A percentile compares a stretch with the other conserved stretches of the same genome.
phyloP scores from a whole-genome alignment of 2,797 vertebrate genomes.

The Acestrorhynchus altus region DNA sequence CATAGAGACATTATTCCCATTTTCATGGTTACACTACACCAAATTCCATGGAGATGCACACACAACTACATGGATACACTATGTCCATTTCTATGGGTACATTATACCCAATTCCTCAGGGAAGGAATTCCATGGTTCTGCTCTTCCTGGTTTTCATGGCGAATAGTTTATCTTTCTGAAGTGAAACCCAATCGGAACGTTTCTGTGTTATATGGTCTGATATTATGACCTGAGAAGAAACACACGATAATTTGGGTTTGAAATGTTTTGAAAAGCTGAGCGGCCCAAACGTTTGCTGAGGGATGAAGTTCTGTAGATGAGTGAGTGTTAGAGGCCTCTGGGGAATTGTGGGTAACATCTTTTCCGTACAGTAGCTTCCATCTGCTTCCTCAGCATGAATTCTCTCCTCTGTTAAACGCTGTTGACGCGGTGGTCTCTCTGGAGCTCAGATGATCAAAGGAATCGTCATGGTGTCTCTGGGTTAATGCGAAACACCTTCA shows the following conservation, averaged over 20 bases:
- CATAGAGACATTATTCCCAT: neutral
- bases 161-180: no score
- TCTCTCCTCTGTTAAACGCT: conserved; percentile 2
- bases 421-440: conserved; percentile 38
- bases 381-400: conserved; percentile 43
- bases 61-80: neutral
- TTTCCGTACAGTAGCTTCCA: conserved; percentile 44
- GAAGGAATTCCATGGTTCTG: neutral
- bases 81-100: neutral
- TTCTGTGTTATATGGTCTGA: neutral
- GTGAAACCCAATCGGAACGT: no score
- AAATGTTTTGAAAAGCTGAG: neutral
- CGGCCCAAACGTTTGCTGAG: neutral
- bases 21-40: neutral
- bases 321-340: neutral
- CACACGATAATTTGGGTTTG: neutral
- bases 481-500: conserved; percentile 46
- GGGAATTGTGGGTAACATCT: conserved; percentile 12
- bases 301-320: neutral
- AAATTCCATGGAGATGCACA: neutral
- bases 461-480: conserved; percentile 3
- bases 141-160: neutral
- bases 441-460: conserved; percentile 42
- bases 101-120: neutral
- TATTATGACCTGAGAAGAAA: neutral